Percentiles rank a stretch among this genome's conserved stretches.
phyloP scores from a whole-genome alignment of 2,888 invertebrate genomes.

The Trachelus troglodyta region DNA sequence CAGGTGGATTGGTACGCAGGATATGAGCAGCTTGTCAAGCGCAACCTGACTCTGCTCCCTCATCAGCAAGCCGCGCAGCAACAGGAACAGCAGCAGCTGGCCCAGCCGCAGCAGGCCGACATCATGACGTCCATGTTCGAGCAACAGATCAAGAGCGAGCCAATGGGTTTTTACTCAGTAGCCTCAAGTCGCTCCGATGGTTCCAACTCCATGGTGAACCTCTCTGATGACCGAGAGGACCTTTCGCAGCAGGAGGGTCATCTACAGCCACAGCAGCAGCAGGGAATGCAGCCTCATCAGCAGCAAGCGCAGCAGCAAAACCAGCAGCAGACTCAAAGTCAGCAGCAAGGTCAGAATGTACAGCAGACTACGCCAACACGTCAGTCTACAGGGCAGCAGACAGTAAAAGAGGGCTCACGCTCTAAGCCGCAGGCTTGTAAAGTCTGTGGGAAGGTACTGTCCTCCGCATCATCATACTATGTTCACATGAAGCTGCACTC shows the following conservation, averaged over 20 bases:
- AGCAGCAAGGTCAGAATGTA: slow-evolving; percentile 34
- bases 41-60: slow-evolving; percentile 67
- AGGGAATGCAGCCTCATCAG: slow-evolving; percentile 44
- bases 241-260: slow-evolving; percentile 62
- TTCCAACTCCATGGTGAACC: slow-evolving; percentile 63
- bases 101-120: slow-evolving; percentile 50
- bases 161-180: slow-evolving; percentile 73
- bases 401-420: slow-evolving; percentile 67
- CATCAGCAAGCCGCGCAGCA: slow-evolving; percentile 54
- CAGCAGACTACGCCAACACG: slow-evolving; percentile 50
- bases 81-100: slow-evolving; percentile 46
- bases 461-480: slow-evolving; percentile 82
- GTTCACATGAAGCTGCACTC: slow-evolving; percentile 88
- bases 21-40: slow-evolving; percentile 68
- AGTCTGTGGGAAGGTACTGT: slow-evolving; percentile 81
- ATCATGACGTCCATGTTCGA: slow-evolving; percentile 73
- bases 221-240: slow-evolving; percentile 63
- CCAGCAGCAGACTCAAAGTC: slow-evolving; percentile 52
- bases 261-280: slow-evolving; percentile 60
- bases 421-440: slow-evolving; percentile 82
- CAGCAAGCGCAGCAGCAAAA: slow-evolving; percentile 65
- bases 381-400: slow-evolving; percentile 61
- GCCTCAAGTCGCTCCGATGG: slow-evolving; percentile 64
- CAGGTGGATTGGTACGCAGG: slow-evolving; percentile 67
- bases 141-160: slow-evolving; percentile 78